A percentile compares a stretch with the other conserved stretches of the same genome.
Conservation (phyloP, 2,797 vertebrate species). For the Lepilemur ruficaudatus region DNA sequence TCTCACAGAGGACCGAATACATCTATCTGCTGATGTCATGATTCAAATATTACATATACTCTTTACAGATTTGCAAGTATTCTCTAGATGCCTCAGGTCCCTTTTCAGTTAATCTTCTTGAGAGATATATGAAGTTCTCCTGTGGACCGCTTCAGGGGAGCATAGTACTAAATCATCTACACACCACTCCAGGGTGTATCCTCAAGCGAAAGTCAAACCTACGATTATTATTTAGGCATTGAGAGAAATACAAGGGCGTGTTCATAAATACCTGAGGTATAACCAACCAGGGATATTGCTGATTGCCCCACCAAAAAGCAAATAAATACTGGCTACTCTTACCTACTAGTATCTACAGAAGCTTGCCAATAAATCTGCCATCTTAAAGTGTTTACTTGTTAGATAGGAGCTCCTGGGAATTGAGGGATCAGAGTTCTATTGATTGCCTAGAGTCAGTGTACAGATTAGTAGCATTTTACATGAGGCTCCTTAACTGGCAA, state of each 20-base stretch:
- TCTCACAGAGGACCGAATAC: neutral
- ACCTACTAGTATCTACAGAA: neutral
- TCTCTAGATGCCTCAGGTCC: neutral
- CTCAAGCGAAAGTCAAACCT: neutral
- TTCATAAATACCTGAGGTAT: neutral
- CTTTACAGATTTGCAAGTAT: neutral
- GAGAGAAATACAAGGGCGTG: neutral
- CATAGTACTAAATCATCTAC: neutral
- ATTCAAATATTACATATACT: neutral
- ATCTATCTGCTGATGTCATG: neutral
- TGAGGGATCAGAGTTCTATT: neutral
- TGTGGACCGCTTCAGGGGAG: neutral
- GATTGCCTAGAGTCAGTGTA: neutral
- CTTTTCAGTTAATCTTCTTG: neutral
- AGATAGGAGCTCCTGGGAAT: neutral
- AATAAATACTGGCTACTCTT: neutral
- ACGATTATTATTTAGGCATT: neutral
- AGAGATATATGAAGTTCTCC: neutral
- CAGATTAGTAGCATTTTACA: conserved; percentile 5
- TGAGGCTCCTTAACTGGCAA: neutral
- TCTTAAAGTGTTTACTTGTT: neutral
- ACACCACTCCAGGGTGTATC: neutral
- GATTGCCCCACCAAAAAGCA: neutral
- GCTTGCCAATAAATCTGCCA: neutral
- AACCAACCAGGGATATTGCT: neutral